phyloP scores from a whole-genome alignment of 2,797 vertebrate genomes.

The Brotula barbata region DNA sequence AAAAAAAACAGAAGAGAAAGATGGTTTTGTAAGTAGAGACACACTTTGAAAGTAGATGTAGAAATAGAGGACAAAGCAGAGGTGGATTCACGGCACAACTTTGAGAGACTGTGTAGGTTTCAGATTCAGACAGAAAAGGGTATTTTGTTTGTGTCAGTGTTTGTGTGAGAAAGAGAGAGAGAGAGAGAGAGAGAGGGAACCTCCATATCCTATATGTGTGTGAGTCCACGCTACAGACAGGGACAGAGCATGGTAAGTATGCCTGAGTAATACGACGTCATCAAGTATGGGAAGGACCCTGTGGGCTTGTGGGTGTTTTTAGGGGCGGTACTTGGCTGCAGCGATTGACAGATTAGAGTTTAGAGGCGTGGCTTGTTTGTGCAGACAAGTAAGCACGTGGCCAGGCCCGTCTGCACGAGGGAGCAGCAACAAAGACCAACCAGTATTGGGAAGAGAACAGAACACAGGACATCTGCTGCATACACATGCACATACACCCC shows the following conservation, averaged over 20 bases:
- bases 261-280: conserved; percentile 69
- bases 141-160: conserved; percentile 17
- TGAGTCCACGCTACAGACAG: neutral
- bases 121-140: no score
- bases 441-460: conserved; percentile 63
- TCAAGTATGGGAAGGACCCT: conserved; percentile 42
- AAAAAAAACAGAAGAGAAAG: neutral
- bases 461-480: conserved; percentile 74
- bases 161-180: conserved; percentile 16
- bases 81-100: conserved; percentile 10
- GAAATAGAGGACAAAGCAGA: neutral
- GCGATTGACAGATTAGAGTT: conserved; percentile 70
- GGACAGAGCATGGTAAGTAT: conserved; percentile 57
- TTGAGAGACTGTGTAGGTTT: conserved; percentile 30
- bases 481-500: conserved; percentile 50
- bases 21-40: conserved; percentile 1
- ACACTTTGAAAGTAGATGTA: no score
- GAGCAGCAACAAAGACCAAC: conserved; percentile 77
- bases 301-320: conserved; percentile 36
- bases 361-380: conserved; percentile 52
- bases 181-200: conserved; percentile 9
- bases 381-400: conserved; percentile 75
- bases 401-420: conserved; percentile 73
- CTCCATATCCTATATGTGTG: no score
- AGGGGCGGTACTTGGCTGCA: conserved; percentile 57